Evolutionary conservation across 1,140 invertebrate genomes (phyloP), one percentile per base, ranked within the genome.

Genomic region (Gryllus bimaculatus): DNA sequence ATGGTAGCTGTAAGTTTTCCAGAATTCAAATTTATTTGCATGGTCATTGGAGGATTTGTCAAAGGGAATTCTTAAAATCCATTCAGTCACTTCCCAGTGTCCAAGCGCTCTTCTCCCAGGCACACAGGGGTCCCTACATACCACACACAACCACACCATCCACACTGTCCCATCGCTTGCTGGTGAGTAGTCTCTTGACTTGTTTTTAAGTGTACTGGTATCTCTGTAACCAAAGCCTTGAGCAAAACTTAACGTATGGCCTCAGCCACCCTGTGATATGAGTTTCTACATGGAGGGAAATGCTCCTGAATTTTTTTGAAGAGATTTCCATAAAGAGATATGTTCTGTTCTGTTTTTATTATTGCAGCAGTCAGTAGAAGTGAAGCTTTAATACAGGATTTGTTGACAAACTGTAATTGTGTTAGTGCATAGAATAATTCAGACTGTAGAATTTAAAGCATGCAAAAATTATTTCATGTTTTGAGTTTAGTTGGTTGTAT

Each of bases 251-350:
- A 18, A 13, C 7, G 54, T 66, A 66, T 66, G 54, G 54, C 54
- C 54, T 66, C 54, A 66, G 54, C 54, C 54, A 66, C 10, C 18
- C 10, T 66, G 18, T 13, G 10, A 18, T 10, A 13, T 10, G 10
- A 66, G 18, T 66, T 66, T 66, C 54, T 66, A 66, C 54, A 66
- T 66, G 54, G 54, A 66, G 54, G 54, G 54, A 66, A 66, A 66
- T 66, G 54, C 54, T 66, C 54, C 54, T 66, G 54, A 66, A 66
- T 66, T 66, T 66, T 39, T 39, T 39, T 39, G 26, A 66, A 66
- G 54, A 66, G 54, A 18, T 66, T 66, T 18, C 54, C 54, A 13
- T 13, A 18, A 66, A 66, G 54, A 10, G 10, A 66, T 66, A 66
- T 66, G 18, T 66, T 66, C 10, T 66, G 10, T 66, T 66, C 18